Evolutionary conservation across 2,797 vertebrate genomes (phyloP).

Genomic region (Apodemus agrarius): DNA sequence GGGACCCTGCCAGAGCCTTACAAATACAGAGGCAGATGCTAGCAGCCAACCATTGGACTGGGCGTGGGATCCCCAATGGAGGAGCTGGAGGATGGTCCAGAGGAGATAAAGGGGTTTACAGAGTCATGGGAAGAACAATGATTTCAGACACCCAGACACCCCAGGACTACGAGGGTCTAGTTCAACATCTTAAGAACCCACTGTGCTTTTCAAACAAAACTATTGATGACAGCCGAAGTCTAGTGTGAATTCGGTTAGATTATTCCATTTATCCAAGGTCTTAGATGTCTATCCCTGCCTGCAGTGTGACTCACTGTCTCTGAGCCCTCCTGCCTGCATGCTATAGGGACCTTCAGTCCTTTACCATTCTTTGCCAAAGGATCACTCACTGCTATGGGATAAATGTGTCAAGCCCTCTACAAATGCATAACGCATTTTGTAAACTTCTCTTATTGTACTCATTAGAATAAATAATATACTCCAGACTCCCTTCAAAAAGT

Average conservation of each 20-base stretch:
- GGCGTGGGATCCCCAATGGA: too few relatives aligned
- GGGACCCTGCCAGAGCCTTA: too few relatives aligned
- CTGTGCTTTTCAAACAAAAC: not conserved
- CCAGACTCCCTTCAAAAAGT: not conserved
- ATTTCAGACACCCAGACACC: too few relatives aligned
- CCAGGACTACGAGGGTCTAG: not conserved
- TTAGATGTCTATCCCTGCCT: not conserved
- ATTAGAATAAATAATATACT: not conserved
- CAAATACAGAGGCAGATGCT: too few relatives aligned
- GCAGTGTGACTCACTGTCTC: not conserved
- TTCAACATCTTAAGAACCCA: not conserved
- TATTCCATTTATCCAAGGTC: not conserved
- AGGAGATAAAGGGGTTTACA: too few relatives aligned
- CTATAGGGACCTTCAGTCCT: not conserved
- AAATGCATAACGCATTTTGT: not conserved
- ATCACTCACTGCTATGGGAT: not conserved
- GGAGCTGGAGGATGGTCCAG: too few relatives aligned
- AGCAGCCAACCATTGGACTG: too few relatives aligned
- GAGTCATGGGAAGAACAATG: too few relatives aligned
- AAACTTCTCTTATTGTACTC: not conserved
- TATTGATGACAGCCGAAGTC: not conserved
- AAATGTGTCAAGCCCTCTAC: not conserved
- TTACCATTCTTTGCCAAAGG: not conserved
- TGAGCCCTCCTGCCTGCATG: not conserved
- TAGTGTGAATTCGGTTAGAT: not conserved